A percentile compares a stretch with the other conserved stretches of the same genome.
Conservation (phyloP, 2,888 invertebrate genomes). For the Drosophila nr. medialis region DNA sequence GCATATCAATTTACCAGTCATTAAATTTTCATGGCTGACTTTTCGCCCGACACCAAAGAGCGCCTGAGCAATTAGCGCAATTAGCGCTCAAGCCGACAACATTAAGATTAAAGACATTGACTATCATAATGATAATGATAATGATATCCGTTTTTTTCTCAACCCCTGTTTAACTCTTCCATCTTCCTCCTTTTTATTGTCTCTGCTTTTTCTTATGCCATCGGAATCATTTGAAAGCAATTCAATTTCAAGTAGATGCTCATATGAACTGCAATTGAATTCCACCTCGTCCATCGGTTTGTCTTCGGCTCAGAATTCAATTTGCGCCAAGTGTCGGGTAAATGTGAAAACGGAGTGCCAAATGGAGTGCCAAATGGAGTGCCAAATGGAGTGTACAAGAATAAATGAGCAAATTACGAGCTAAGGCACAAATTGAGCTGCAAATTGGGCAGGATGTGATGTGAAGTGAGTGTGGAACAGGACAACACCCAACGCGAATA, state of each 20-base stretch:
- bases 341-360: constrained; percentile 62
- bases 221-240: constrained; percentile 1
- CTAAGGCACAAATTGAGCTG: constrained; percentile 56
- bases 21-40: constrained; percentile 80
- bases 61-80: constrained; percentile 67
- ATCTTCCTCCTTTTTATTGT: background rate
- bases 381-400: constrained; percentile 62
- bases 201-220: background rate
- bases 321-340: constrained; percentile 46
- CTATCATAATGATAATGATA: constrained; percentile 52
- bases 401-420: constrained; percentile 72
- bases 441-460: constrained; percentile 60
- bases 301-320: constrained; percentile 41
- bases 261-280: constrained; percentile 46
- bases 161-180: background rate
- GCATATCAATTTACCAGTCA: constrained; percentile 79
- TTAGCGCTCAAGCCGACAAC: constrained; percentile 51
- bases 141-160: constrained; percentile 52
- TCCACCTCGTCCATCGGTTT: constrained; percentile 7
- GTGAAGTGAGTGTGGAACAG: background rate
- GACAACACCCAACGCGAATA: background rate
- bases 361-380: constrained; percentile 49
- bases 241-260: constrained; percentile 22
- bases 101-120: constrained; percentile 30
- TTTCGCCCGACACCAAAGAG: constrained; percentile 62